Base-by-base conservation (phyloP, 2,113 vertebrate genomes). In the Bagarius yarrelli region DNA sequence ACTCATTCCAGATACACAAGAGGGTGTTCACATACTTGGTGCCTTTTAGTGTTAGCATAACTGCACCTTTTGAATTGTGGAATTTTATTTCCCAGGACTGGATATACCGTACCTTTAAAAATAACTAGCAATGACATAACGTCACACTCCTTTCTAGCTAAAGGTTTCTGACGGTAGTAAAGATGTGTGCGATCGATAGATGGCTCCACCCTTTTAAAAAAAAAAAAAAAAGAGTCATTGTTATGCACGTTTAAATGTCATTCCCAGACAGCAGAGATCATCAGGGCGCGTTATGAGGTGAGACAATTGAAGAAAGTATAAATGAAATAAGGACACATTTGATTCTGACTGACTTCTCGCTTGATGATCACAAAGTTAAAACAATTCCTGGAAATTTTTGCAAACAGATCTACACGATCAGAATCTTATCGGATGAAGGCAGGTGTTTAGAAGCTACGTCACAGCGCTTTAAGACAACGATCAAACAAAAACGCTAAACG, bases 51-150 rank as follows among this genome's bases (percentile, higher is more conserved):
- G 11, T 73, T 34, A 5, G 50, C 50, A 34, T 32, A 59, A 13
- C 44, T 76, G 57, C 59, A 52, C 57, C 75, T 63, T 52, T 74
- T 14, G 19, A 77, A 52, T 23, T 52, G 18, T 50, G 52, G 25
- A 61, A 63, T 21, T 23, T 23, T 27, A 47, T 47, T 36, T 36
- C n/a, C 34, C 16, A n/a, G 21, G 32, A 59, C 53, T 75, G 60
- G 14, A 18, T 18, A 19, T 64, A 64, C 27, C 19, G 60, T 36
- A 66, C 63, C 30, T 36, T 66, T 40, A 40, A 40, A 40, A 40
- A 40, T 40, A 40, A 40, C 36, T 40, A 40, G 3, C 8, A 40
- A 40, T 40, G 36, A 40, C 36, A 40, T 40, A 40, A 40, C 36
- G 8, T 40, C 36, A 40, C 36, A 40, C 3, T 3, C 13, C 34